phyloP scores from a whole-genome alignment of 2,797 vertebrate species.

The Apodemus agrarius region DNA sequence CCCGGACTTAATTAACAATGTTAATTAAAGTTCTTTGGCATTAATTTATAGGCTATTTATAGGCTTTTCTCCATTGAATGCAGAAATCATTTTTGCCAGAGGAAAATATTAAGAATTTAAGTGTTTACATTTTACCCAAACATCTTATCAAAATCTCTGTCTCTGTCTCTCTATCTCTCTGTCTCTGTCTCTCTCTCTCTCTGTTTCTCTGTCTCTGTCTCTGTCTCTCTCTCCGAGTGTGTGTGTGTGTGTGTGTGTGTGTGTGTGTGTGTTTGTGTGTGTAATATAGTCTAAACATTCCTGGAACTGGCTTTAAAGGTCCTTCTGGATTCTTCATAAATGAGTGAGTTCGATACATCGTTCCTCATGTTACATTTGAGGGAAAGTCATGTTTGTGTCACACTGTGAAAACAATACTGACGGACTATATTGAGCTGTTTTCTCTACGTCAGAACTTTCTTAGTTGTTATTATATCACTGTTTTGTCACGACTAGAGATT shows the following conservation, averaged over 20 bases:
- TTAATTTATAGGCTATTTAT: conserved; percentile 10
- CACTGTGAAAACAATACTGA: conserved; percentile 33
- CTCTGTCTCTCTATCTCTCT: background rate
- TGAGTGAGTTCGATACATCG: background rate
- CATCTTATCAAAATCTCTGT: background rate
- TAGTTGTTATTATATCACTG: background rate
- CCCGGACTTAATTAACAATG: background rate
- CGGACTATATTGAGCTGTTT: background rate
- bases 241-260: background rate
- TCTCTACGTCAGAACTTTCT: background rate
- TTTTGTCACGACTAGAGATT: background rate
- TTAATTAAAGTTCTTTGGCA: background rate
- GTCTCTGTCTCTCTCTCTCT: no score
- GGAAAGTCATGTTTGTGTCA: no score
- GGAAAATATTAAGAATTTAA: background rate
- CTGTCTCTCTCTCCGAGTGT: no score
- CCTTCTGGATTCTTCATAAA: background rate
- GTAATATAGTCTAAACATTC: background rate
- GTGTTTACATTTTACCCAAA: background rate
- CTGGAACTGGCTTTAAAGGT: background rate
- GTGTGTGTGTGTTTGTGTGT: background rate
- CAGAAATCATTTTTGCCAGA: conserved; percentile 12
- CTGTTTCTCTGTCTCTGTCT: no score
- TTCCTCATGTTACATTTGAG: background rate
- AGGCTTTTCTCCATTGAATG: background rate